These are phyloP conservation scores for Polymixis lichenea DNA, from an alignment of 2,888 invertebrate genomes.

Conservation along the genomic window DNA sequence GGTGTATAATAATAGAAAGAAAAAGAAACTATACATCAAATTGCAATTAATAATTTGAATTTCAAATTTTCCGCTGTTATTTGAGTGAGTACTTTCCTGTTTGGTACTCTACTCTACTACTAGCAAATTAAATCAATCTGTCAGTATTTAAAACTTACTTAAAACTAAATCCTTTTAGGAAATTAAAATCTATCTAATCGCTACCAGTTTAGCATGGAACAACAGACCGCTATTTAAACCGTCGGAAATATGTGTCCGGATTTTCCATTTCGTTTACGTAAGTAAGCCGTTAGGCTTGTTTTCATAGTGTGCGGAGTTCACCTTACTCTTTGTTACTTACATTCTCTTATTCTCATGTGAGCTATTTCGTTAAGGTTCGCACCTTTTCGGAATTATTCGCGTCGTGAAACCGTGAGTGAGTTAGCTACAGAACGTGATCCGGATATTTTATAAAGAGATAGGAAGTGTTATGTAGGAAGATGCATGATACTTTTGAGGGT, in stretches of 20 bases:
- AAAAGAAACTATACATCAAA: too few species aligned
- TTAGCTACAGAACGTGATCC: slow-evolving; percentile 48
- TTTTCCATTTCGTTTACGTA: slow-evolving; percentile 30
- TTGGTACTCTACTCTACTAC: too few species aligned
- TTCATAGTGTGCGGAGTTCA: slow-evolving; percentile 25
- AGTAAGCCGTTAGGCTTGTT: slow-evolving; percentile 8
- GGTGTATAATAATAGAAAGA: too few species aligned
- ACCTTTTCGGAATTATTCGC: slow-evolving; percentile 47
- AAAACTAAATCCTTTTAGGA: not conserved
- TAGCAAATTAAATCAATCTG: too few species aligned
- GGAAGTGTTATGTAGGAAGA: not conserved
- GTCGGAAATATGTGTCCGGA: slow-evolving; percentile 7
- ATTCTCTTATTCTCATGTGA: slow-evolving; percentile 32
- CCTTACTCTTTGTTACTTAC: slow-evolving; percentile 24
- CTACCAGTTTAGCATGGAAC: not conserved
- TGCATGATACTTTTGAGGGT: slow-evolving; percentile 15
- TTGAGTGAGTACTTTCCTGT: too few species aligned
- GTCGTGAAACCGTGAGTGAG: slow-evolving; percentile 32
- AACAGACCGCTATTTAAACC: not conserved
- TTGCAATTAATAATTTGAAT: too few species aligned
- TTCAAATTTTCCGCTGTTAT: too few species aligned
- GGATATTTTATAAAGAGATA: slow-evolving; percentile 26
- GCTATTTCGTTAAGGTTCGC: slow-evolving; percentile 29
- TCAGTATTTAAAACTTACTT: too few species aligned
- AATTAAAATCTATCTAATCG: not conserved